Evolutionary conservation across 2,797 vertebrate genomes (phyloP), one percentile per base, ranked within the genome.

Genomic region (Morelia viridis): DNA sequence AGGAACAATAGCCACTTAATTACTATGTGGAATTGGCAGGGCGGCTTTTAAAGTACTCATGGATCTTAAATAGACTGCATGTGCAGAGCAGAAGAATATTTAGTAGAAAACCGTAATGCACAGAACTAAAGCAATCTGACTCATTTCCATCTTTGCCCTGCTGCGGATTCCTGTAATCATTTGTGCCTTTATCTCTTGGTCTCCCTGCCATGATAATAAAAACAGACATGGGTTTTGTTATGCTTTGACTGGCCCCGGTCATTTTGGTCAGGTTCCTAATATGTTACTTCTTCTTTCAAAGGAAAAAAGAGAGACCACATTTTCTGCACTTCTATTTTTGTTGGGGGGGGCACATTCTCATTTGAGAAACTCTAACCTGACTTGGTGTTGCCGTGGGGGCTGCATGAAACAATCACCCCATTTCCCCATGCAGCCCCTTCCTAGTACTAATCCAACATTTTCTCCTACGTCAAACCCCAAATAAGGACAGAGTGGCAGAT

Each of bases 1-100:
- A 90, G 85, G 92, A 93, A 93, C 92, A 93, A 93, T 90, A 91
- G 88, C 88, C 88, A 93, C 90, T 89, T 90, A 93, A 93, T 87
- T 91, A 87, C 88, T 65, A 65, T 87, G 85, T 90, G 50, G 64
- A 91, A 87, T 90, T 93, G 90, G 90, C 93, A 89, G 90, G 88
- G 65, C 22, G 46, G 68, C 85, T 92, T 93, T 93, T 91, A 91
- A 89, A 93, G 62, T 89, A 89, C 84, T 80, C 85, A 60, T 90
- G 93, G 88, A 65, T 89, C 84, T 91, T 93, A 93, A 93, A 93
- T 90, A 89, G 84, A 60, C 68, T 90, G 58, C 88, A 83, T 90
- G 58, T 87, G 90, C 64, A 24, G 17, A 80, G 68, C 76, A 76
- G 57, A 86, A 26, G 10, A 89, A n/a, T 58, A 56, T 53, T 91